Evolutionary conservation across 2,888 invertebrate species (phyloP).

Genomic region (Macroteleia sp.): DNA sequence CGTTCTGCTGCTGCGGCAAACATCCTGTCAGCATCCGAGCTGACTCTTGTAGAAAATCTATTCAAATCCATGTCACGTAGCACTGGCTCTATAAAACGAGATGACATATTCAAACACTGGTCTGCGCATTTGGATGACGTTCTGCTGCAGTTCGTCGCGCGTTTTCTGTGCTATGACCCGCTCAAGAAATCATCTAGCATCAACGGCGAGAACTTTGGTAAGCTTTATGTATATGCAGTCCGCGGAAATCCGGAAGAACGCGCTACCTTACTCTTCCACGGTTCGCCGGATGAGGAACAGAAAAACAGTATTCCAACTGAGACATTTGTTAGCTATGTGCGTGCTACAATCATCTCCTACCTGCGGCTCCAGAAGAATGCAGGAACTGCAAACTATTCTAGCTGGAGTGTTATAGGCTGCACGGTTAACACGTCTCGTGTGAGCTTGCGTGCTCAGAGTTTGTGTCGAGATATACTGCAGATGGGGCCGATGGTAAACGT

Average conservation of each 20-base stretch:
- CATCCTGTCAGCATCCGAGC: conserved; percentile 80
- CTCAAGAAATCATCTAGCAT: conserved; percentile 78
- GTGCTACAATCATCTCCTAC: conserved; percentile 90
- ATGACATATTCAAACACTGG: conserved; percentile 83
- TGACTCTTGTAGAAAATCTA: conserved; percentile 80
- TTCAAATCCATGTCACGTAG: conserved; percentile 83
- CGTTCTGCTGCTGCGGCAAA: conserved; percentile 79
- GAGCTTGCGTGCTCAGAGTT: conserved; percentile 86
- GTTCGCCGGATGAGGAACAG: conserved; percentile 78
- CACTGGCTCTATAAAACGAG: conserved; percentile 82
- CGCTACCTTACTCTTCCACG: conserved; percentile 76
- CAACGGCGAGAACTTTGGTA: conserved; percentile 81
- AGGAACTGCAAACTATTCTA: conserved; percentile 85
- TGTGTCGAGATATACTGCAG: conserved; percentile 85
- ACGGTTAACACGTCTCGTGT: conserved; percentile 85
- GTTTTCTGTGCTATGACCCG: conserved; percentile 81
- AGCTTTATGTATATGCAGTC: conserved; percentile 79
- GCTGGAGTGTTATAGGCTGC: conserved; percentile 87
- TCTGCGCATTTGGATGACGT: conserved; percentile 79
- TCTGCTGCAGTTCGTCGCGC: conserved; percentile 79
- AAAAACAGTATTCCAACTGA: conserved; percentile 76
- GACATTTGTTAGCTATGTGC: conserved; percentile 87
- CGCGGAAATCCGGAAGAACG: conserved; percentile 80
- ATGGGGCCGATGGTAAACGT: conserved; percentile 81
- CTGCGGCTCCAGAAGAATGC: conserved; percentile 88